These are phyloP conservation scores for Mylabris sibirica DNA, from an alignment of 2,888 invertebrate genomes.

Conservation along the genomic window DNA sequence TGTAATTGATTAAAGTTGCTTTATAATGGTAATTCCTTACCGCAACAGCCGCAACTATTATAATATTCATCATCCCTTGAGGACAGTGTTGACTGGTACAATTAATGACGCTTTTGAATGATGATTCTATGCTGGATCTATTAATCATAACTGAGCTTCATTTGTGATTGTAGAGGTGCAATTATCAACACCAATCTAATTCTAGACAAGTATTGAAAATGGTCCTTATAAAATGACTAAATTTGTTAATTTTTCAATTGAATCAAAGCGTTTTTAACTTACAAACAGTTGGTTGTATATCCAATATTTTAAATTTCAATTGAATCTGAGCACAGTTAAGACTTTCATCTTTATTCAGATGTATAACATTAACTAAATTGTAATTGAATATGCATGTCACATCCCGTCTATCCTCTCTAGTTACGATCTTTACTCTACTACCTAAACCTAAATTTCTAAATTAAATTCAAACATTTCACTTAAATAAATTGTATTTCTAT, in stretches of 20 bases:
- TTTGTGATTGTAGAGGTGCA: background rate
- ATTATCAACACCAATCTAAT: background rate
- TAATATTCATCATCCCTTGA: background rate
- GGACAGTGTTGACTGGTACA: background rate
- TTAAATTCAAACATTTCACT: constrained; percentile 37
- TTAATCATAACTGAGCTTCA: background rate
- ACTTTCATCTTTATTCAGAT: constrained; percentile 32
- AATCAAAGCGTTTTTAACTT: too few species aligned
- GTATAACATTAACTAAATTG: constrained; percentile 19
- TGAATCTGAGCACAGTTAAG: constrained; percentile 18
- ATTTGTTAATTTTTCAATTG: background rate
- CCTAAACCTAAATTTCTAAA: constrained; percentile 29
- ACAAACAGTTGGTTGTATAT: too few species aligned
- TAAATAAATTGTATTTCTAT: constrained; percentile 32
- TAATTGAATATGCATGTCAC: constrained; percentile 36
- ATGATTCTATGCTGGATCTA: background rate
- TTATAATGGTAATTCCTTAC: background rate
- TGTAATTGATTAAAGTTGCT: background rate
- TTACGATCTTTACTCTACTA: constrained; percentile 9
- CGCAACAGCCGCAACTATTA: background rate
- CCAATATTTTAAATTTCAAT: background rate
- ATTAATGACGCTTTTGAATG: background rate
- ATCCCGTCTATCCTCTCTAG: constrained; percentile 21
- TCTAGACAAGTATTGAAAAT: background rate
- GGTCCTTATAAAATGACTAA: background rate